Base-by-base conservation (phyloP, 2,888 invertebrate species). In the Lomographa bimaculata region DNA sequence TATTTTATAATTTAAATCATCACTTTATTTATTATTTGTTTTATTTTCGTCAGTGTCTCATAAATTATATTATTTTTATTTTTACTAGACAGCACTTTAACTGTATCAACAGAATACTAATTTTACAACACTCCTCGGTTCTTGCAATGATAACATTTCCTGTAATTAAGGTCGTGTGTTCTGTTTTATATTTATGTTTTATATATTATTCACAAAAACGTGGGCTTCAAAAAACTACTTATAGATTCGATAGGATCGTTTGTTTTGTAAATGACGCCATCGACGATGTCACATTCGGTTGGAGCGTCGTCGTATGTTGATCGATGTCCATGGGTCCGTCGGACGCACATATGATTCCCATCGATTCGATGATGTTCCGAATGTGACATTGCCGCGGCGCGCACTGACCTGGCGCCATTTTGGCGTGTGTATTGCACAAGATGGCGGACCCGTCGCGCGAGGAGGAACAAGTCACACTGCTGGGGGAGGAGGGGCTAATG, bases 381-480 rank as follows among this genome's bases (percentile, higher is more conserved):
- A 75, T 78, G 79, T 83, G 82, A 90, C 90, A 90, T 90, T 93
- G 92, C 91, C 91, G 93, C 93, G 94, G 92, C 90, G 91, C 84
- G 86, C 87, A 87, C 85, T 91, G 87, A 90, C 89, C 83, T 91
- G 86, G 60, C 80, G 85, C 90, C 82, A 79, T 82, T 61, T 70
- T 73, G 87, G 83, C 81, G 70, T 73, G 61, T 80, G 73, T 91
- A 91, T n/a, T 91, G 75, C 90, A 93, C 91, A 97, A 97, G 96
- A 97, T 98, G 96, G 97, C 97, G 90, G 98, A 98, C 90, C 96
- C 97, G 80, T 95, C 95, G 84, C 94, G 96, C 76, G 97, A 98
- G 90, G 96, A 98, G 91, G 96, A 98, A 89, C 97, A 97, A 90
- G 96, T 97, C 77, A 97, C 97, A 70, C 94, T 98, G 79, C 94